Conservation (phyloP, 2,888 invertebrate species). For the Pantelozetes paolii region DNA sequence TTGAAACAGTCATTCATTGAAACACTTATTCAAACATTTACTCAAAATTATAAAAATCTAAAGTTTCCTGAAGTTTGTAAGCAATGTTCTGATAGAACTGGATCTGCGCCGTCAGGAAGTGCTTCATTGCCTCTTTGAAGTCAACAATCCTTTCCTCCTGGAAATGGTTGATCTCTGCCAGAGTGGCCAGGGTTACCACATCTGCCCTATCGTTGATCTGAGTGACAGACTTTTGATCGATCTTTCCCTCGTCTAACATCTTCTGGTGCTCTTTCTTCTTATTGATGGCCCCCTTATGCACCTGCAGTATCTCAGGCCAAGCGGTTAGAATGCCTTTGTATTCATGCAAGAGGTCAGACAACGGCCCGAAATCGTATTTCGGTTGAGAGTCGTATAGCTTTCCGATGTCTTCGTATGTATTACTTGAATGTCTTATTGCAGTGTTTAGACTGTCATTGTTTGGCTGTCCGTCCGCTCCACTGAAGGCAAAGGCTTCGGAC, state of each 20-base stretch:
- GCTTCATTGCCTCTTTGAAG: constrained; percentile 76
- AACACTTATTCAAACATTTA: no score
- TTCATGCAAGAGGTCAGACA: constrained; percentile 84
- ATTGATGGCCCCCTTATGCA: constrained; percentile 74
- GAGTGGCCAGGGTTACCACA: constrained; percentile 81
- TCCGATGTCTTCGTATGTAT: constrained; percentile 82
- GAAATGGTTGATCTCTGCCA: constrained; percentile 93
- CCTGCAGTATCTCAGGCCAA: constrained; percentile 82
- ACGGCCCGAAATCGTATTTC: constrained; percentile 56
- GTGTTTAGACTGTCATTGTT: constrained; percentile 59
- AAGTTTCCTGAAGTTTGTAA: constrained; percentile 37
- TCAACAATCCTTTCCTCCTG: constrained; percentile 79
- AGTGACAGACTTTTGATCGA: constrained; percentile 65
- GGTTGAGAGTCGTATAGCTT: constrained; percentile 81
- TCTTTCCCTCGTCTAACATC: constrained; percentile 71
- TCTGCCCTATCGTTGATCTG: constrained; percentile 80
- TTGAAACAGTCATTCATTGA: no score
- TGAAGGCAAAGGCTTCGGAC: constrained; percentile 75
- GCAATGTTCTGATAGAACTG: constrained; percentile 74
- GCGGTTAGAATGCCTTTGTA: constrained; percentile 86
- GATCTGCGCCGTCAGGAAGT: constrained; percentile 81
- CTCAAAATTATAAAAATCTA: constrained; percentile 34
- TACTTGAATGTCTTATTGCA: constrained; percentile 78
- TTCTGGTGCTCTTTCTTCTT: constrained; percentile 85
- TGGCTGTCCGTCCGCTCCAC: constrained; percentile 58